A percentile compares a stretch with the other conserved stretches of the same genome.
Conservation (phyloP, 1,140 invertebrate species). For the Pseudomyrmex dendroicus region DNA sequence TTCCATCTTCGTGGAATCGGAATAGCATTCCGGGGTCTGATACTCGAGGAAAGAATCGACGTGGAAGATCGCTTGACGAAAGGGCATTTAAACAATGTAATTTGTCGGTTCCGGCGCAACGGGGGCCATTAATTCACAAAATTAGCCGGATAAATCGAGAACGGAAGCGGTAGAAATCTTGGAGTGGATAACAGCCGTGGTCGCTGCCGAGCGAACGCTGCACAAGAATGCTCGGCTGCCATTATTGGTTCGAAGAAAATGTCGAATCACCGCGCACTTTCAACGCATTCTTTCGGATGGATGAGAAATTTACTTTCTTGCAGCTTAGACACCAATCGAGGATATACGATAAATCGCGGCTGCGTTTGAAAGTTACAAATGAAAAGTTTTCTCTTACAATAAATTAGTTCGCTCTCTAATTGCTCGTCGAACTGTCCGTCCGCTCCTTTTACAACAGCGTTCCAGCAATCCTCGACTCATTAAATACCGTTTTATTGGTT, state of each 20-base stretch:
- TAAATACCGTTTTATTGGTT: not conserved
- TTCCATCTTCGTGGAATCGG: conserved; percentile 30
- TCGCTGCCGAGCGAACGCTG: conserved; percentile 28
- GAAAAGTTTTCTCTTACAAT: conserved; percentile 29
- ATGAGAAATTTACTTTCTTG: conserved; percentile 59
- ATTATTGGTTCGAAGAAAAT: conserved; percentile 60
- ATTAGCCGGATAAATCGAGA: conserved; percentile 73
- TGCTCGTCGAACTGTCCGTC: not conserved
- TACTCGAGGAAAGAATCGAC: conserved; percentile 22
- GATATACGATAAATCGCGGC: conserved; percentile 46
- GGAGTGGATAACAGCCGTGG: conserved; percentile 47
- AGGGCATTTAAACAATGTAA: conserved; percentile 64
- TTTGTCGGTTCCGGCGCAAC: conserved; percentile 54
- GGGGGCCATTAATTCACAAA: conserved; percentile 70
- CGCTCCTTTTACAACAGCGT: conserved; percentile 5
- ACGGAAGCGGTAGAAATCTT: conserved; percentile 37
- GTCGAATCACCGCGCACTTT: conserved; percentile 53
- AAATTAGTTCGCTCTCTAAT: conserved; percentile 24
- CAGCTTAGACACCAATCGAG: conserved; percentile 27
- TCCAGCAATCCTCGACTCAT: not conserved
- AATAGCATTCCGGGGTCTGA: conserved; percentile 2
- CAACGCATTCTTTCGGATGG: conserved; percentile 49
- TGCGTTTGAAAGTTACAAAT: conserved; percentile 48
- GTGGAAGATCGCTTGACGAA: conserved; percentile 25
- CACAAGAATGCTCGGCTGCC: conserved; percentile 44